A percentile compares a stretch with the other conserved stretches of the same genome.
Evolutionary conservation across 2,888 invertebrate species (phyloP).

Genomic region (Atethmia centrago): DNA sequence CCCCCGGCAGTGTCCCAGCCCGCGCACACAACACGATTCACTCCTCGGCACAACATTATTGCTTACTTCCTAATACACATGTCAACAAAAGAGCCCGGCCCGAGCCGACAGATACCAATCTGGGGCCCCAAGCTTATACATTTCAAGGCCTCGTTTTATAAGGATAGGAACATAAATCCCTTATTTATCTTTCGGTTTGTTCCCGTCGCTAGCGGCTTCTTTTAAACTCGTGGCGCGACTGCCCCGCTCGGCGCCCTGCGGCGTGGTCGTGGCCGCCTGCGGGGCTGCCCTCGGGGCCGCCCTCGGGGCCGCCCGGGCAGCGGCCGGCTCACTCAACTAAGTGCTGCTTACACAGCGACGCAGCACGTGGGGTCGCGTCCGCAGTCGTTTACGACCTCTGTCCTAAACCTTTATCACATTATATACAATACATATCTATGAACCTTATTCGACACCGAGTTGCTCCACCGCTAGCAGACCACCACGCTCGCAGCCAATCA

Average conservation of each 20-base stretch:
- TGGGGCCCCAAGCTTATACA: slow-evolving; percentile 18
- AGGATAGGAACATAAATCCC: slow-evolving; percentile 2
- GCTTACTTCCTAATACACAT: slow-evolving; percentile 67
- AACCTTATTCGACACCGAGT: slow-evolving; percentile 11
- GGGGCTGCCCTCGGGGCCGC: too few relatives aligned
- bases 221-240: too few relatives aligned
- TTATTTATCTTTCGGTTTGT: slow-evolving; percentile 1
- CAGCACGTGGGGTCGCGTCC: slow-evolving; percentile 52
- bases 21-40: slow-evolving; percentile 3
- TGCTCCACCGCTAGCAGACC: not conserved
- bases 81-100: slow-evolving; percentile 65
- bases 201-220: slow-evolving; percentile 14
- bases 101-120: not conserved
- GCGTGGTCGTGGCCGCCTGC: not conserved
- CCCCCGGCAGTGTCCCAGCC: not conserved
- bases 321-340: not conserved
- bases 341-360: slow-evolving; percentile 16
- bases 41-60: slow-evolving; percentile 60
- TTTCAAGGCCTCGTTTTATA: slow-evolving; percentile 46
- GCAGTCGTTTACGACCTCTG: slow-evolving; percentile 50
- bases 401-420: slow-evolving; percentile 49
- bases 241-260: not conserved
- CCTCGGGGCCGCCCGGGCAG: too few relatives aligned
- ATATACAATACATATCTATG: slow-evolving; percentile 60
- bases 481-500: not conserved